Evolutionary conservation across 1,140 invertebrate species (phyloP).

Genomic region (Plectrocnemia conspersa): DNA sequence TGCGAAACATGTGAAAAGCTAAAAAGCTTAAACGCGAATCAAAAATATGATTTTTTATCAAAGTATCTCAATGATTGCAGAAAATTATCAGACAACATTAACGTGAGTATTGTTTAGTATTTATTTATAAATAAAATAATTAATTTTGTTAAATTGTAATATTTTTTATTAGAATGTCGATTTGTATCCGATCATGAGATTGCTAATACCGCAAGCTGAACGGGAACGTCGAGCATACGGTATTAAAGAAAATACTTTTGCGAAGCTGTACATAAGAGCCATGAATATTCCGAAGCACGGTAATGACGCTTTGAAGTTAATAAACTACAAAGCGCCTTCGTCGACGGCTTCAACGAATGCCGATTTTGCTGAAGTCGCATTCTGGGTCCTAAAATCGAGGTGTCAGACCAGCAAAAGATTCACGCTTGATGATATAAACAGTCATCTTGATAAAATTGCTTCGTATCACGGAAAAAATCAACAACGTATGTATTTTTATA

Average conservation of each 20-base stretch:
- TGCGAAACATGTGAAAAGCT: constrained; percentile 42
- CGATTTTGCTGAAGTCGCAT: constrained; percentile 73
- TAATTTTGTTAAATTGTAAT: not conserved
- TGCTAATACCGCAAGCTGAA: constrained; percentile 56
- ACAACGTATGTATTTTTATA: constrained; percentile 41
- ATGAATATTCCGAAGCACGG: constrained; percentile 55
- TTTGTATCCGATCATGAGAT: constrained; percentile 56
- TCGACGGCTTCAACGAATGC: constrained; percentile 20
- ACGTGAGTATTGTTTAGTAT: constrained; percentile 4
- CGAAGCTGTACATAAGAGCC: constrained; percentile 55
- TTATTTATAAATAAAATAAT: not conserved
- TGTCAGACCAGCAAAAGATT: constrained; percentile 51
- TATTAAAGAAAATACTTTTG: constrained; percentile 53
- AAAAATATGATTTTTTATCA: constrained; percentile 20
- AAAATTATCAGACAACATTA: not conserved
- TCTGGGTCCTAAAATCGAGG: constrained; percentile 62
- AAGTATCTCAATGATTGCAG: constrained; percentile 28
- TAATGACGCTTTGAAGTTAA: constrained; percentile 52
- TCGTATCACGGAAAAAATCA: constrained; percentile 52
- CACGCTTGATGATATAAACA: constrained; percentile 63
- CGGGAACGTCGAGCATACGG: constrained; percentile 50
- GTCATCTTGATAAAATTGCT: constrained; percentile 65
- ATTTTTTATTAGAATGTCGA: constrained; percentile 39
- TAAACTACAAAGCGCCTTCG: constrained; percentile 45
- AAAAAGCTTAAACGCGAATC: constrained; percentile 37